Base-by-base conservation (phyloP, 2,888 invertebrate species). In the Campoletis raptor region DNA sequence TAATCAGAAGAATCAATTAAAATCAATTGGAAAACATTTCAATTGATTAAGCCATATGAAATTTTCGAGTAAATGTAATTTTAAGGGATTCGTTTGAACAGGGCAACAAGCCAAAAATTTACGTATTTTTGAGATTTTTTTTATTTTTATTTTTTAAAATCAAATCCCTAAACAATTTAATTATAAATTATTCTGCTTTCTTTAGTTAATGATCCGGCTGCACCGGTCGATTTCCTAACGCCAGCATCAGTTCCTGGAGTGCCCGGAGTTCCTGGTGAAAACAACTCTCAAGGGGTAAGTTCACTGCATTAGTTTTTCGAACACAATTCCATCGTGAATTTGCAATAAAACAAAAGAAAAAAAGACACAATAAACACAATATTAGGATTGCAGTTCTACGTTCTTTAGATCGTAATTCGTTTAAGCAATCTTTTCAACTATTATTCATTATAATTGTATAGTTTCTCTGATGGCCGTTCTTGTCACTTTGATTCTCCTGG, bases 151-250 rank as follows among this genome's bases (percentile, higher is more conserved):
- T 2, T 30, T 30, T 30, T 30, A 3, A 30, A 30, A 30, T 30
- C 30, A 3, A 30, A 30, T 1, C 15, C 10, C 10, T 15, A 30
- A 30, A 1, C 6, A 30, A 76, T 79, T 78, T 81, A 66, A 36
- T 45, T 40, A n/a, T 66, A 10, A 30, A 36, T 61, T 66, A 21
- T 85, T 54, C 0, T 61, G 36, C 77, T 89, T 79, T 36, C 89
- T 90, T 21, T 82, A 95, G 94, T 95, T 45, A 94, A 94, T 85
- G 95, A 96, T 92, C 95, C 95, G 6, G 95, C 95, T 88, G 95
- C 95, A 15, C 95, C 96, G 0, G 94, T 95, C n/a, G 95, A 96
- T 91, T 96, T 96, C 91, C 92, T 96, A 88, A 95, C 95, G 69
- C 94, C 95, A 24, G 91, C 93, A 40, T 89, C 93, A 52, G 82